Evolutionary conservation across 2,797 vertebrate species (phyloP).

Genomic region (Choloepus didactylus): DNA sequence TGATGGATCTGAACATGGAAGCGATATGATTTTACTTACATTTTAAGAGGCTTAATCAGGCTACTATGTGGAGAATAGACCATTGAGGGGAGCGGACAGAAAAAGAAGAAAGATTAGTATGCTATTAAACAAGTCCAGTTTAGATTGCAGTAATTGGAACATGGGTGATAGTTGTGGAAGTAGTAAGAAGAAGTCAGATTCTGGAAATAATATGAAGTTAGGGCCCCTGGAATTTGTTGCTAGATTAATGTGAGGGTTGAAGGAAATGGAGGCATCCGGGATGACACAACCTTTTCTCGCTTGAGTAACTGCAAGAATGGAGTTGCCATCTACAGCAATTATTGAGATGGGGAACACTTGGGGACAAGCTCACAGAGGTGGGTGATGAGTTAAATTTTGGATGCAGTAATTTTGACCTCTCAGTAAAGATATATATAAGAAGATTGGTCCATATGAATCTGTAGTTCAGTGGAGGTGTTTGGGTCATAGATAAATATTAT

Average conservation of each 20-base stretch:
- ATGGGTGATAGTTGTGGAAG: background rate
- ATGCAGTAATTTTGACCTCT: background rate
- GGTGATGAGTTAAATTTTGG: background rate
- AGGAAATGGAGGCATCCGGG: background rate
- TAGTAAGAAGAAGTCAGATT: background rate
- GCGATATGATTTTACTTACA: background rate
- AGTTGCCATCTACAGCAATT: background rate
- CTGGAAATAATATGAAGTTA: background rate
- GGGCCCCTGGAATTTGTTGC: background rate
- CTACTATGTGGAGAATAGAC: background rate
- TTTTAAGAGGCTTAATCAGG: background rate
- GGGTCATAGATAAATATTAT: background rate
- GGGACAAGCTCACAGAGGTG: background rate
- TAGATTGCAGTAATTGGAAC: background rate
- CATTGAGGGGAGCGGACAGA: background rate
- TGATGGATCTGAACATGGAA: background rate
- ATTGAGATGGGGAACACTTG: background rate
- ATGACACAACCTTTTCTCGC: background rate
- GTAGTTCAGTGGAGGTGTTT: background rate
- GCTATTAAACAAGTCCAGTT: background rate
- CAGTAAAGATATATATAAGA: background rate
- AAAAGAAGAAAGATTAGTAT: background rate
- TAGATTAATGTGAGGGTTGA: background rate
- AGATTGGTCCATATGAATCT: background rate
- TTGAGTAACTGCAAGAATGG: background rate